Base-by-base conservation (phyloP, 2,888 invertebrate genomes). In the Dendrolimus houi region DNA sequence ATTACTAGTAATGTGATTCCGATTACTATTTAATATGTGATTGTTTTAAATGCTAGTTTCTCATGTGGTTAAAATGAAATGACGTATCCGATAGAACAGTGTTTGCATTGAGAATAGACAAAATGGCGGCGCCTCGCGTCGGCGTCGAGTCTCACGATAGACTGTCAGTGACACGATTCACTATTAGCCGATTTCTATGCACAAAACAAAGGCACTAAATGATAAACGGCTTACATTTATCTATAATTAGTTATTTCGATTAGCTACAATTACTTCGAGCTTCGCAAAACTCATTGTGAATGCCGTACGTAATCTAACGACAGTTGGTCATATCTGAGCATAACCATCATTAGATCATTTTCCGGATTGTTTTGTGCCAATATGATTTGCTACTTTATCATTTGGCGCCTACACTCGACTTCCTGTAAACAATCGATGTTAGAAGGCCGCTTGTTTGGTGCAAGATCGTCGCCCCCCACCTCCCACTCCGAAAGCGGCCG, bases 191-290 rank as follows among this genome's bases (percentile, higher is more conserved):
- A 79, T 70, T 73, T 80, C 72, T 79, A 68, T 81, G 87, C 87
- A 87, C 87, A 77, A 69, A 78, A 79, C 74, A 73, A 78, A 81
- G 87, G 87, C 88, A 86, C 88, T 87, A 88, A 89, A 89, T 88
- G 88, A 88, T 89, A 89, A 89, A 87, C 77, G 76, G 85, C 86
- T 85, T 83, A 58, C 78, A 78, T 77, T 75, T 71, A 9, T 47
- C 47, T 47, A 47, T 47, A 12, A 74, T 74, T 68, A 69, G 68
- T 69, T 63, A 61, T 63, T 62, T 66, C 62, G 57, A 60, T 61
- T 65, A 62, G 62, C 63, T 67, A 70, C 67, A 47, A 47, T 9
- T 47, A 10, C 9, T 8, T 47, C 47, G 47, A 47, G 47, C 47
- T 47, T 47, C 68, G 29, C 29, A 29, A 29, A 47, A 47, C 2